Percentiles rank a stretch among this genome's conserved stretches.
These are phyloP conservation scores for Macropis europaea DNA, from an alignment of 2,888 invertebrate species.

Conservation along the genomic window DNA sequence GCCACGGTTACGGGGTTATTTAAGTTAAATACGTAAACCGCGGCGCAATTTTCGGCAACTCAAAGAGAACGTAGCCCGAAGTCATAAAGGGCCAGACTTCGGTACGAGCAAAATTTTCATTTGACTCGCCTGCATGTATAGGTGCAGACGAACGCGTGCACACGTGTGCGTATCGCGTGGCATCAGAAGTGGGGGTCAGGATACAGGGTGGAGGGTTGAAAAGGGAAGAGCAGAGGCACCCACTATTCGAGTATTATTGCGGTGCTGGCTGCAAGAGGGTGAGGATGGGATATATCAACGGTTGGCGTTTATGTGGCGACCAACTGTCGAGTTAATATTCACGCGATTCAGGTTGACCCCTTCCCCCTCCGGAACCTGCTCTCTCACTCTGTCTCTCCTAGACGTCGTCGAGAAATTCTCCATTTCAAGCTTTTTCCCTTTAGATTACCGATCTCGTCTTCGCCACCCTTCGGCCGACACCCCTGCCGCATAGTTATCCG, in stretches of 20 bases:
- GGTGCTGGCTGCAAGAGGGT: slow-evolving; percentile 53
- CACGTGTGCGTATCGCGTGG: slow-evolving; percentile 43
- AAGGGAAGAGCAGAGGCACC: slow-evolving; percentile 34
- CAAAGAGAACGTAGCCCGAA: slow-evolving; percentile 29
- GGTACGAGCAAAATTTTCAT: slow-evolving; percentile 64
- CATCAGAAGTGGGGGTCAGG: slow-evolving; percentile 12
- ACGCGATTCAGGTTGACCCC: slow-evolving; percentile 64
- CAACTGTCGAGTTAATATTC: slow-evolving; percentile 74
- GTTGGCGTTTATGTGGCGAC: slow-evolving; percentile 73
- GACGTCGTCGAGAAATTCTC: slow-evolving; percentile 52
- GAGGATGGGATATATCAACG: slow-evolving; percentile 67
- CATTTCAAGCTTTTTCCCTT: slow-evolving; percentile 12
- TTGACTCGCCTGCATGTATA: slow-evolving; percentile 33
- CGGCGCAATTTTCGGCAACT: slow-evolving; percentile 40
- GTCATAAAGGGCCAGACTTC: slow-evolving; percentile 53
- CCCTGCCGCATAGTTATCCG: too few relatives aligned
- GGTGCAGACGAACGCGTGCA: slow-evolving; percentile 1
- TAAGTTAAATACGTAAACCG: slow-evolving; percentile 33
- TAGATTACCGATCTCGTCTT: background rate
- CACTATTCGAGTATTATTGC: slow-evolving; percentile 68
- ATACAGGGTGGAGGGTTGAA: slow-evolving; percentile 41
- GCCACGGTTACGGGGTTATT: slow-evolving; percentile 16
- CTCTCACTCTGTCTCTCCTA: background rate
- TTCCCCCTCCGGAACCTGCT: slow-evolving; percentile 5
- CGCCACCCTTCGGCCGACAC: background rate